A percentile compares a stretch with the other conserved stretches of the same genome.
Conservation (phyloP, 92 coral and sea anemone genomes). For the Blastomussa wellsi region DNA sequence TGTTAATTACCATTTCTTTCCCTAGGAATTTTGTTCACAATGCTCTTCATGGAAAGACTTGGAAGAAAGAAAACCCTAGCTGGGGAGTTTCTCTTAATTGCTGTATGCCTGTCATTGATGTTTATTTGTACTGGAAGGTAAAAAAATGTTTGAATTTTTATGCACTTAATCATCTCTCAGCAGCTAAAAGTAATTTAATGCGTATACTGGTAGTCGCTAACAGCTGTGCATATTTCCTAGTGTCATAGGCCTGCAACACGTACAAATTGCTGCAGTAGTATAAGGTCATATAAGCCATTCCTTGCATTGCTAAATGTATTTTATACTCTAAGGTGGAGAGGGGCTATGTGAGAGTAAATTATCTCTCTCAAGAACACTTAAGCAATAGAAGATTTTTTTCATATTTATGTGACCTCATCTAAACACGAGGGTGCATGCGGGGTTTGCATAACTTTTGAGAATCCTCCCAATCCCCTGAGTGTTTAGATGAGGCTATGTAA, state of each 20-base stretch:
- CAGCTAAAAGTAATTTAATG: background rate
- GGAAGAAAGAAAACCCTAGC: constrained; percentile 87
- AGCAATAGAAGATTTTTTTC: no score
- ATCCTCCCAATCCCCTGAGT: no score
- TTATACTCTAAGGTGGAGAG: background rate
- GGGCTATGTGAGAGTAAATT: background rate
- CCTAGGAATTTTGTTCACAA: constrained; percentile 73
- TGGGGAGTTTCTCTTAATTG: constrained; percentile 59
- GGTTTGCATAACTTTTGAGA: no score
- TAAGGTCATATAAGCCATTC: no score
- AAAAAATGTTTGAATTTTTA: background rate
- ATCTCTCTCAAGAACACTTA: background rate
- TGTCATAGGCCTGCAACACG: background rate
- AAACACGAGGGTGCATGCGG: no score
- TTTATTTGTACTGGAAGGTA: constrained; percentile 76
- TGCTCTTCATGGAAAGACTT: constrained; percentile 67
- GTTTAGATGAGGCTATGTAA: no score
- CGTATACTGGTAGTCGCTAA: no score
- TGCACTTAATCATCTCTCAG: background rate
- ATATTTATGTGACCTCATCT: no score
- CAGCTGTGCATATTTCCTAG: no score
- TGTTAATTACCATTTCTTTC: background rate
- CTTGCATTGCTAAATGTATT: no score
- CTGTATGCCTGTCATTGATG: constrained; percentile 47
- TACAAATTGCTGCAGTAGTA: background rate